These are phyloP conservation scores for Lysiphlebus fabarum DNA, from an alignment of 1,140 invertebrate species.

Conservation along the genomic window DNA sequence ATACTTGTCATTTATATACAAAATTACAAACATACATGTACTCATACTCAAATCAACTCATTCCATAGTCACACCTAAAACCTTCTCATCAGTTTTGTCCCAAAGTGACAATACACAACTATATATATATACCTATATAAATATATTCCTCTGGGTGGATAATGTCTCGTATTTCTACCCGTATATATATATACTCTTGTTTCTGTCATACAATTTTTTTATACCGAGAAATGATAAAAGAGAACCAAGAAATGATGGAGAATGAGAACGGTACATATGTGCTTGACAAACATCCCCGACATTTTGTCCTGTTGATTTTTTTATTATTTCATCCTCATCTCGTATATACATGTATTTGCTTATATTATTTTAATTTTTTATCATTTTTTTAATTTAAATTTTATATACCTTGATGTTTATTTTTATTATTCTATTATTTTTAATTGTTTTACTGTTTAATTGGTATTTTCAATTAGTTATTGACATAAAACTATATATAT, in stretches of 20 bases:
- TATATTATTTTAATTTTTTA: constrained; percentile 1
- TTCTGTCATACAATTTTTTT: constrained; percentile 15
- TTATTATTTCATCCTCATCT: neutral
- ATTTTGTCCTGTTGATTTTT: constrained; percentile 7
- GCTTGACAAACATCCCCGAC: constrained; percentile 2
- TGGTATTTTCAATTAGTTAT: too few species aligned
- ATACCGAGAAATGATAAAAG: too few species aligned
- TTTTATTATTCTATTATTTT: neutral
- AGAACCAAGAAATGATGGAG: too few species aligned
- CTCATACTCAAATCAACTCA: too few species aligned
- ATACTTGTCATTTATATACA: too few species aligned
- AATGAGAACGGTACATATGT: neutral
- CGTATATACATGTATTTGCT: too few species aligned
- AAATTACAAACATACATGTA: too few species aligned
- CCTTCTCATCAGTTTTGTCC: constrained; percentile 11
- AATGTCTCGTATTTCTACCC: constrained; percentile 23
- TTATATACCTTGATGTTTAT: neutral
- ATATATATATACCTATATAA: too few species aligned
- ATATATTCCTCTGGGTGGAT: constrained; percentile 19
- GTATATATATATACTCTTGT: constrained; percentile 21
- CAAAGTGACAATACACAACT: constrained; percentile 17
- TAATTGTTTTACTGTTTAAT: too few species aligned
- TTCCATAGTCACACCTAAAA: too few species aligned
- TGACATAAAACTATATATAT: too few species aligned
- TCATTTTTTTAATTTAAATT: constrained; percentile 5